Base-by-base conservation (phyloP, 1,140 invertebrate species). In the Laupala kohalensis region DNA sequence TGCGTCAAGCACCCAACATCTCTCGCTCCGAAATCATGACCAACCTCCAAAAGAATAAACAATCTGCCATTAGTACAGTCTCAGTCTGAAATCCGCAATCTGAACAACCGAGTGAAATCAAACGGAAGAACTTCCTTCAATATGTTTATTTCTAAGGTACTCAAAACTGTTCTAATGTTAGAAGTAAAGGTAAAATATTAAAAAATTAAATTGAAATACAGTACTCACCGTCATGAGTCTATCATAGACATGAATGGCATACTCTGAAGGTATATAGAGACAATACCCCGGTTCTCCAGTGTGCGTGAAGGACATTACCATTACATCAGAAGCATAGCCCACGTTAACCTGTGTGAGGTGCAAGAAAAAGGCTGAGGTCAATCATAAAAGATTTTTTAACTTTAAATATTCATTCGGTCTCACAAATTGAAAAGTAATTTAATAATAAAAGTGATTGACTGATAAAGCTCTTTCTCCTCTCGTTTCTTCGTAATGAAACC, bases 251-350 rank as follows among this genome's bases (percentile, higher is more conserved):
- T 93, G 90, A 9, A 93, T 80, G 5, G 91, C 90, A 80, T 91
- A 92, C 83, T 92, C 85, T 5, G 87, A 86, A 25, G 91, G 92
- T 71, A 94, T 87, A 77, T 93, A 93, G 0, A 94, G 80, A 69
- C 91, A 90, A 83, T 90, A 94, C 6, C 92, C 92, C 76, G 91
- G 85, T 80, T 94, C 92, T 27, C 92, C 92, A 69, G 91, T 92
- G 76, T 94, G 91, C 0, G 92, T 92, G 71, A 93, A 86, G 72
- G 88, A 86, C 87, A 94, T 91, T 28, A 91, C 86, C 80, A 89
- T 86, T 23, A 94, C 89, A 73, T 89, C 88, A 64, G 88, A 90
- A 5, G 89, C 90, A 78, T 91, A 87, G 2, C 89, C 90, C 69
- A 93, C 84, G 77, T 92, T n/a, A n/a, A n/a, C n/a, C n/a, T n/a